These are phyloP conservation scores for Urocyon cinereoargenteus DNA, from an alignment of 2,797 vertebrate species.

Conservation along the genomic window DNA sequence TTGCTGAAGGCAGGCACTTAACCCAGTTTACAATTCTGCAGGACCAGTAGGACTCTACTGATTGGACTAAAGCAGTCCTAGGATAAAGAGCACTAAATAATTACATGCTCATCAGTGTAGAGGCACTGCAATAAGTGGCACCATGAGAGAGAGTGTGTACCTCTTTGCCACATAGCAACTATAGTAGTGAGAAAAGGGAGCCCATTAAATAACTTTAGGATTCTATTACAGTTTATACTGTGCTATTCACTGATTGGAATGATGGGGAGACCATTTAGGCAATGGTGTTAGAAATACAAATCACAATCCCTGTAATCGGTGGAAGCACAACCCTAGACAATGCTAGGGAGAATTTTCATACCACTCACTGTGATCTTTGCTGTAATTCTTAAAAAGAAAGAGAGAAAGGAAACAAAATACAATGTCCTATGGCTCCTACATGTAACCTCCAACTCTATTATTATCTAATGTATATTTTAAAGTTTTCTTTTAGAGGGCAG, in stretches of 20 bases:
- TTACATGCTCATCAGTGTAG: neutral
- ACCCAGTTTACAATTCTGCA: neutral
- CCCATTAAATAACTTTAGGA: neutral
- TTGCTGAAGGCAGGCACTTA: neutral
- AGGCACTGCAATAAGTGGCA: neutral
- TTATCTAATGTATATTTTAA: neutral
- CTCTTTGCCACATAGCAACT: neutral
- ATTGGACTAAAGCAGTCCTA: neutral
- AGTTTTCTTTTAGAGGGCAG: neutral
- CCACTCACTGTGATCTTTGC: neutral
- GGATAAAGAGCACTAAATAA: neutral
- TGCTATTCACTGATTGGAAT: neutral
- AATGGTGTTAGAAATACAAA: neutral
- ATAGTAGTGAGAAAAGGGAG: neutral
- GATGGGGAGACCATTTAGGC: neutral
- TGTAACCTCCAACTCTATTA: neutral
- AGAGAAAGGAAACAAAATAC: neutral
- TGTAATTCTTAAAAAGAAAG: neutral
- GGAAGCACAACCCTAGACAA: neutral
- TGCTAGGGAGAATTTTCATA: neutral
- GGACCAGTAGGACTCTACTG: neutral
- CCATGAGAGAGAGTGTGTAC: too few species aligned
- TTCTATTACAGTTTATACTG: neutral
- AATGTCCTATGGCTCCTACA: neutral
- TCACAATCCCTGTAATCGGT: neutral